Evolutionary conservation across 2,888 invertebrate genomes (phyloP).

Genomic region (Eucriotettix oculatus): DNA sequence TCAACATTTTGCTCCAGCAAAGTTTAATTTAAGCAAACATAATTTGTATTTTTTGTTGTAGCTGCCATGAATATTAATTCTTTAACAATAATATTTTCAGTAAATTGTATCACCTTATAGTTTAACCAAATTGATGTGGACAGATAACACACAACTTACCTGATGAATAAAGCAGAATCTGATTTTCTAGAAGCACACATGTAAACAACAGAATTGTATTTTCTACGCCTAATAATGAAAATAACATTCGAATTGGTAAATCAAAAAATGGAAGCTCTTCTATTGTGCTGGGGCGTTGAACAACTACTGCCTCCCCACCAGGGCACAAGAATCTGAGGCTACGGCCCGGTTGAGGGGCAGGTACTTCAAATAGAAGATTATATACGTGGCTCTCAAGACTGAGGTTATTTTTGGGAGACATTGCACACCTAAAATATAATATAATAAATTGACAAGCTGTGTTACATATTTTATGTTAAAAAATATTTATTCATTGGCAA

Average conservation of each 20-base stretch:
- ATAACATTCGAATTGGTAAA: constrained; percentile 76
- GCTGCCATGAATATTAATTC: no score
- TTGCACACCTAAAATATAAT: background rate
- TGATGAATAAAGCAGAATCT: constrained; percentile 82
- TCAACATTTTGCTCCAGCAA: no score
- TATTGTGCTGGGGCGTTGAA: constrained; percentile 59
- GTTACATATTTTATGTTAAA: no score
- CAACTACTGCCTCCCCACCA: constrained; percentile 26
- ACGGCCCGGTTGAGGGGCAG: constrained; percentile 66
- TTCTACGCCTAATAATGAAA: constrained; percentile 78
- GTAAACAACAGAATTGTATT: constrained; percentile 85
- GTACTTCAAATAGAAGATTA: constrained; percentile 87
- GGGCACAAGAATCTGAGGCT: constrained; percentile 34
- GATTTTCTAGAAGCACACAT: constrained; percentile 90
- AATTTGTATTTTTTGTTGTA: no score
- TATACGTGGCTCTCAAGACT: constrained; percentile 90
- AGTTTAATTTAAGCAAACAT: no score
- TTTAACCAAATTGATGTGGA: no score
- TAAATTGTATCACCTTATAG: no score
- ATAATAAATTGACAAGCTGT: no score
- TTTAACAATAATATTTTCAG: no score
- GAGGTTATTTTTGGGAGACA: constrained; percentile 33
- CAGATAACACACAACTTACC: constrained; percentile 32
- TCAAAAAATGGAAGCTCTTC: constrained; percentile 89
- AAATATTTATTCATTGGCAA: no score